Percentiles rank a stretch among this genome's conserved stretches.
These are phyloP conservation scores for Phymorhynchus buccinoides DNA, from an alignment of 1,140 invertebrate species.

Conservation along the genomic window DNA sequence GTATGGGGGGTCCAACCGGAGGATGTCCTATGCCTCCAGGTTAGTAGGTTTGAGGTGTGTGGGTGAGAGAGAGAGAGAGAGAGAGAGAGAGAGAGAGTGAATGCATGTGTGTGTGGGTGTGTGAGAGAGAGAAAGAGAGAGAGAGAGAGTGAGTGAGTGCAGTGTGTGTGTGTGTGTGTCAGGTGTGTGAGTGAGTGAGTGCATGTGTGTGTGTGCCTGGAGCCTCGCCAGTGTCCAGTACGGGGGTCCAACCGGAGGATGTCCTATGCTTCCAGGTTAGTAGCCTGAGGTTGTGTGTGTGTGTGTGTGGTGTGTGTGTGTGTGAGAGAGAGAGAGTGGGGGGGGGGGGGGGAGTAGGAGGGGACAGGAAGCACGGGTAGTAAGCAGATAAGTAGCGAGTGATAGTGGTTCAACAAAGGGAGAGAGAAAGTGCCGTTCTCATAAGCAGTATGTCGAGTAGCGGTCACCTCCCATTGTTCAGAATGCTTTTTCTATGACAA, in stretches of 20 bases:
- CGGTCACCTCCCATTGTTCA: too few species aligned
- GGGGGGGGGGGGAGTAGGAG: too few species aligned
- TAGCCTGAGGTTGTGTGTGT: background rate
- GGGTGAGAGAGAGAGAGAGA: too few species aligned
- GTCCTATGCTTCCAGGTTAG: constrained; percentile 56
- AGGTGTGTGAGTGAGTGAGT: background rate
- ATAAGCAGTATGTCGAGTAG: too few species aligned
- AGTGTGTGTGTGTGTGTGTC: background rate
- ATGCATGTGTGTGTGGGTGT: background rate
- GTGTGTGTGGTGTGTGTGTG: background rate
- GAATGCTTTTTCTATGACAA: too few species aligned
- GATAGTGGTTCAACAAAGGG: too few species aligned
- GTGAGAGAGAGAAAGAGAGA: background rate
- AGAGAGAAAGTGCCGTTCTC: too few species aligned
- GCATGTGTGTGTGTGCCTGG: background rate
- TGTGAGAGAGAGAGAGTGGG: background rate
- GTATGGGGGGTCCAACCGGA: constrained; percentile 52
- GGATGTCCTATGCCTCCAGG: constrained; percentile 59
- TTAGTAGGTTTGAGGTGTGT: constrained; percentile 55
- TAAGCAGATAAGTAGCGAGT: too few species aligned
- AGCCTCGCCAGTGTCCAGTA: constrained; percentile 56
- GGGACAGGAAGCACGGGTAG: too few species aligned
- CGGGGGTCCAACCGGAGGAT: constrained; percentile 53
- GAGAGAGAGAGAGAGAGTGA: too few species aligned
- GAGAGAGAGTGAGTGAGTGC: too few species aligned